Evolutionary conservation across 2,113 vertebrate genomes (phyloP).

Genomic region (Pao palembangensis): DNA sequence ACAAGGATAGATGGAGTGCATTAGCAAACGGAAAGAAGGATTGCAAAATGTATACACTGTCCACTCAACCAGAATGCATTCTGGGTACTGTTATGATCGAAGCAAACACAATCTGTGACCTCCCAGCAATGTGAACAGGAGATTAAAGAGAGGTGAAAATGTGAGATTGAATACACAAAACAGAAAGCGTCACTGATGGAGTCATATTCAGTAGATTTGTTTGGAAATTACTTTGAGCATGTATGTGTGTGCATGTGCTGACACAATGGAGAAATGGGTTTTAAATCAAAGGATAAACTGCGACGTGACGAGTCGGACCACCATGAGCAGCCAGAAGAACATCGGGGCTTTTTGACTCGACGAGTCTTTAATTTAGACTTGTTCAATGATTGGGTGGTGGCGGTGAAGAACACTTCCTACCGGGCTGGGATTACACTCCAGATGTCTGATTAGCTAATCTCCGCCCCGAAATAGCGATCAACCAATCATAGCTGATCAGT

Average conservation of each 20-base stretch:
- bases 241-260: constrained; percentile 3
- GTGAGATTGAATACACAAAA: constrained; percentile 5
- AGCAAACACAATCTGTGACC: constrained; percentile 60
- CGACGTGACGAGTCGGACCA: constrained; percentile 26
- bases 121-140: constrained; percentile 21
- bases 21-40: constrained; percentile 5
- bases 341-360: neutral
- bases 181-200: neutral
- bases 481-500: neutral
- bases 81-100: constrained; percentile 38
- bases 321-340: constrained; percentile 2
- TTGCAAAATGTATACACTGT: constrained; percentile 2
- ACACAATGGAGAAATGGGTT: constrained; percentile 22
- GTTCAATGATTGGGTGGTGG: neutral
- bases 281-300: constrained; percentile 31
- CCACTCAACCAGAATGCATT: constrained; percentile 17
- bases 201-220: constrained; percentile 4
- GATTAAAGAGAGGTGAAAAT: constrained; percentile 9
- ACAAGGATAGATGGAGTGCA: neutral
- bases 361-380: neutral
- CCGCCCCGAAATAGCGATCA: neutral
- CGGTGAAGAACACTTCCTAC: neutral
- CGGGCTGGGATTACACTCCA: neutral
- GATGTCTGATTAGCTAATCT: neutral
- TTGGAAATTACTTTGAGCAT: constrained; percentile 13